A percentile compares a stretch with the other conserved stretches of the same genome.
These are phyloP conservation scores for Ophion slaviceki DNA, from an alignment of 2,888 invertebrate genomes.

Conservation along the genomic window DNA sequence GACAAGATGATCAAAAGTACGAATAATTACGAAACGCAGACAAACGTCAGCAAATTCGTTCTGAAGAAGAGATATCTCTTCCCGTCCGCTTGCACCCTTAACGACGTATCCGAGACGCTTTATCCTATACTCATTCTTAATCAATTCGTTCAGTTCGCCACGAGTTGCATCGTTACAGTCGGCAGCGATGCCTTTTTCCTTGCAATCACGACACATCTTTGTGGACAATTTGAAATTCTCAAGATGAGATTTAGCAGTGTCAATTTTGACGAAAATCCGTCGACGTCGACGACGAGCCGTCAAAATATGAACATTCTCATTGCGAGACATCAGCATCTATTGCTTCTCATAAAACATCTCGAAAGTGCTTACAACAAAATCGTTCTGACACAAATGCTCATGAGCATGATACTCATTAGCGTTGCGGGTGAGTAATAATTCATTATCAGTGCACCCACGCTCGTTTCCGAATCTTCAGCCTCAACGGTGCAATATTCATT, in stretches of 20 bases:
- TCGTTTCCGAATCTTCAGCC: neutral
- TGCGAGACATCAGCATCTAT: slow-evolving; percentile 61
- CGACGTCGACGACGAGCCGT: neutral
- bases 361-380: slow-evolving; percentile 65
- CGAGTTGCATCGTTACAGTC: slow-evolving; percentile 44
- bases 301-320: slow-evolving; percentile 36
- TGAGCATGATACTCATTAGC: slow-evolving; percentile 55
- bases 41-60: neutral
- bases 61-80: slow-evolving; percentile 23
- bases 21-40: neutral
- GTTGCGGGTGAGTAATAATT: slow-evolving; percentile 57
- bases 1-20: slow-evolving; percentile 3
- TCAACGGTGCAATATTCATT: neutral
- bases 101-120: slow-evolving; percentile 42
- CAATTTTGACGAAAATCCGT: neutral
- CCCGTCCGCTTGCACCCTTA: slow-evolving; percentile 46
- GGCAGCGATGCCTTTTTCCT: slow-evolving; percentile 65
- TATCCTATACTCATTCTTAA: slow-evolving; percentile 49
- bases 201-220: slow-evolving; percentile 66
- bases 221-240: slow-evolving; percentile 70
- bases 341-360: slow-evolving; percentile 52
- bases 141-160: slow-evolving; percentile 55
- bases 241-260: slow-evolving; percentile 41
- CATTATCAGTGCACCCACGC: neutral
- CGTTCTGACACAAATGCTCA: slow-evolving; percentile 62